Conservation (phyloP, 2,888 invertebrate species). For the Acleris laterana region DNA sequence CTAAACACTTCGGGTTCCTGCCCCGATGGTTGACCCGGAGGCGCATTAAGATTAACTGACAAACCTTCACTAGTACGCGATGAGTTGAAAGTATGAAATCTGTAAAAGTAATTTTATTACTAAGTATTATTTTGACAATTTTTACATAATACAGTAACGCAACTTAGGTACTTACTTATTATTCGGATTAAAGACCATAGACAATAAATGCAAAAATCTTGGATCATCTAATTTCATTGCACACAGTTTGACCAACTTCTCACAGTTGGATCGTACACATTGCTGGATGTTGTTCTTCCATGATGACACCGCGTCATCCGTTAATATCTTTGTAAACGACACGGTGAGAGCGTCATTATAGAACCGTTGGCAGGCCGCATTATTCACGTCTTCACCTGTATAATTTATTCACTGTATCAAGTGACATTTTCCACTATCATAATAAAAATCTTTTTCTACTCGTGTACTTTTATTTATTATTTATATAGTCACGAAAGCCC, state of each 20-base stretch:
- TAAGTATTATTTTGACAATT: not conserved
- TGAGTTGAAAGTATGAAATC: slow-evolving; percentile 94
- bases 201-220: slow-evolving; percentile 94
- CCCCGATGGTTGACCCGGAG: slow-evolving; percentile 80
- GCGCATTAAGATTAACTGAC: slow-evolving; percentile 52
- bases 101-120: slow-evolving; percentile 50
- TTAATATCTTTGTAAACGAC: slow-evolving; percentile 97
- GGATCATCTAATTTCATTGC: slow-evolving; percentile 97
- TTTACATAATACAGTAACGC: not conserved
- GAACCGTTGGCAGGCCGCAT: slow-evolving; percentile 96
- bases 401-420: slow-evolving; percentile 33
- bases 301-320: slow-evolving; percentile 98
- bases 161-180: slow-evolving; percentile 90
- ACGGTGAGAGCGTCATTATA: slow-evolving; percentile 96
- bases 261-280: slow-evolving; percentile 96
- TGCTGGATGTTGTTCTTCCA: slow-evolving; percentile 99
- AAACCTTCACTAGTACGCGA: slow-evolving; percentile 89
- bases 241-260: slow-evolving; percentile 95
- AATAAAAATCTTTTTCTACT: too few relatives aligned
- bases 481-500: too few relatives aligned
- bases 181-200: slow-evolving; percentile 97
- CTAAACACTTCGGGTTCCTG: slow-evolving; percentile 85
- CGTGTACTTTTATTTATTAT: too few relatives aligned
- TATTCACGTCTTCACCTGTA: slow-evolving; percentile 93
- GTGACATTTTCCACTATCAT: not conserved